Evolutionary conservation across 2,888 invertebrate genomes (phyloP).

Genomic region (Noctua janthe): DNA sequence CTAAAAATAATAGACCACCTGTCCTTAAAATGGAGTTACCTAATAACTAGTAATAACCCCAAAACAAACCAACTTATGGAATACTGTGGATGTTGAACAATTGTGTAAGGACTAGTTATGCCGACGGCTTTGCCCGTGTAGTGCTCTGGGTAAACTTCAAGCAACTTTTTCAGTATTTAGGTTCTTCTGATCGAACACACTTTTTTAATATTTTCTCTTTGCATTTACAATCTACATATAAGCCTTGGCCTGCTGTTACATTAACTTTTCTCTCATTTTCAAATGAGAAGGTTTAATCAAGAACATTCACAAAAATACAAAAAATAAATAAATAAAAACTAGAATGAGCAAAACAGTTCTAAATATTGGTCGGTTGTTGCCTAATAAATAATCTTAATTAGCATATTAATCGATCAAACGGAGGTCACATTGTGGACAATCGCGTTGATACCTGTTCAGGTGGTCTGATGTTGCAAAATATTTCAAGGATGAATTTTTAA

Average conservation of each 20-base stretch:
- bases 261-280: conserved; percentile 21
- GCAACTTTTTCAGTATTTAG: neutral
- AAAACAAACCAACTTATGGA: neutral
- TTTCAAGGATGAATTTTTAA: conserved; percentile 78
- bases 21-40: neutral
- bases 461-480: conserved; percentile 77
- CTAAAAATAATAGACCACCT: neutral
- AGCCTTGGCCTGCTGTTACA: conserved; percentile 8
- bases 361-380: conserved; percentile 73
- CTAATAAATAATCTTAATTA: conserved; percentile 82
- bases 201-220: neutral
- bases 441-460: conserved; percentile 79
- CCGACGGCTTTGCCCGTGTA: neutral
- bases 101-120: neutral
- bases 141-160: neutral
- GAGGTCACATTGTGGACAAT: conserved; percentile 84
- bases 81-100: neutral
- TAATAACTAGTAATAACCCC: neutral
- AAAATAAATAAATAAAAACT: conserved; percentile 51
- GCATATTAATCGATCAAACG: conserved; percentile 83
- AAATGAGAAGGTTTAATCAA: conserved; percentile 39
- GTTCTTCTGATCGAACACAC: neutral
- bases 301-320: conserved; percentile 45
- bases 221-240: neutral
- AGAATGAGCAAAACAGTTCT: conserved; percentile 66